phyloP scores from a whole-genome alignment of 2,113 vertebrate genomes.

The Psophia crepitans region DNA sequence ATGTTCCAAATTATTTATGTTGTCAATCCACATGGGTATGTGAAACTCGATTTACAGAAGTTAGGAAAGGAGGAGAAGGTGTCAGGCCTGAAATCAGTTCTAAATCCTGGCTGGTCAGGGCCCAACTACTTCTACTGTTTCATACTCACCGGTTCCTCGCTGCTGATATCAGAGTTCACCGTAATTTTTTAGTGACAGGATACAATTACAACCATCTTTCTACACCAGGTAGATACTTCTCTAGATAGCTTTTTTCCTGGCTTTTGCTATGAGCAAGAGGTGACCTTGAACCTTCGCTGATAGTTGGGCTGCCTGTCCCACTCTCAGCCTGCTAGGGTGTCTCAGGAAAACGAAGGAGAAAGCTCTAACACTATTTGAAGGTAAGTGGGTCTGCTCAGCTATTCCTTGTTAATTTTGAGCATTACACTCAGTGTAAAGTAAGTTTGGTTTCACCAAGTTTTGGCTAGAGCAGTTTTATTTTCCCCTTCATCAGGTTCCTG shows the following conservation, averaged over 20 bases:
- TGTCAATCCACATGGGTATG: neutral
- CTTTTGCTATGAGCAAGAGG: neutral
- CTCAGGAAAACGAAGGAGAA: neutral
- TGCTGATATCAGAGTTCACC: neutral
- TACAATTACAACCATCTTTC: neutral
- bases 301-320: neutral
- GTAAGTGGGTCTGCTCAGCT: neutral
- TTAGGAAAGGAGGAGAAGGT: neutral
- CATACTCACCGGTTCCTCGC: neutral
- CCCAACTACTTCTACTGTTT: neutral
- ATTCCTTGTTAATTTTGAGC: neutral
- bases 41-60: neutral
- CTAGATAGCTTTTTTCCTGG: neutral
- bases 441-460: neutral
- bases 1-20: neutral
- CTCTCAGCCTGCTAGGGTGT: neutral
- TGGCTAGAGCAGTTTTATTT: neutral
- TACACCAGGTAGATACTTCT: neutral
- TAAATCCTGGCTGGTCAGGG: neutral
- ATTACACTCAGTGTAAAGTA: fast-evolving
- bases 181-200: neutral
- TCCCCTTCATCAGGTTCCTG: neutral
- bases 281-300: neutral
- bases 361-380: neutral
- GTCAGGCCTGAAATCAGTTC: neutral